Evolutionary conservation across 2,888 invertebrate genomes (phyloP), one percentile per base, ranked within the genome.

Genomic region (Osmoderma eremita): DNA sequence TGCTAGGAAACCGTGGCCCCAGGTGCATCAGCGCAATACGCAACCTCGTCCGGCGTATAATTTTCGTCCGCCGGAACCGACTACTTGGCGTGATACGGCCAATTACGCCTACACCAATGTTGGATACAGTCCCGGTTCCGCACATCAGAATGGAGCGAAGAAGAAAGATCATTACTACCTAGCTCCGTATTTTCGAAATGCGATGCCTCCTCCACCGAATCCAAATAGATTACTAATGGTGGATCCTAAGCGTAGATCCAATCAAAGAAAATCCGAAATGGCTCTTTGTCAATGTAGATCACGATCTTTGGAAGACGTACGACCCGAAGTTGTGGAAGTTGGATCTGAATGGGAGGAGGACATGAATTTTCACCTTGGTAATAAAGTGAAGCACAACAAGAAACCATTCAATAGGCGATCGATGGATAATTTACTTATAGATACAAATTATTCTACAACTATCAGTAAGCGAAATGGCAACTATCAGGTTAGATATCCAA

Each of bases 291-390:
- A 88, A 18, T 89, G 89, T 78, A 85, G 90, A 51, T 90, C 91
- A 13, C 86, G 89, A 64, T 91, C 91, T 1, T 84, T 91, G 80
- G 91, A 91, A 75, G 91, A 91, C 76, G 89, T 91, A 12, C 85
- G 90, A 51, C 86, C 88, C 18, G 89, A 90, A 67, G 84, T 89
- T 51, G 86, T 88, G 75, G 84, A 85, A 66, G 70, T 76, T 15
- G 70, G 72, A 22, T 72, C 75, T 6, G 76, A 78, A 65, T 89
- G 88, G 88, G 88, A 88, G 71, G 86, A 86, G 69, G 88, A 88
- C 68, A 86, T 88, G 75, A 88, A 88, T 74, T 88, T 88, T 45
- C 88, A 88, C 74, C 82, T 88, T 24, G 84, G 85, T 24, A 30
- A 30, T 30, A 84, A 85, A 53, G 83, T 82, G 1, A 83, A 85